Evolutionary conservation across 2,797 vertebrate genomes (phyloP), one percentile per base, ranked within the genome.

Genomic region (Chrysolophus pictus): DNA sequence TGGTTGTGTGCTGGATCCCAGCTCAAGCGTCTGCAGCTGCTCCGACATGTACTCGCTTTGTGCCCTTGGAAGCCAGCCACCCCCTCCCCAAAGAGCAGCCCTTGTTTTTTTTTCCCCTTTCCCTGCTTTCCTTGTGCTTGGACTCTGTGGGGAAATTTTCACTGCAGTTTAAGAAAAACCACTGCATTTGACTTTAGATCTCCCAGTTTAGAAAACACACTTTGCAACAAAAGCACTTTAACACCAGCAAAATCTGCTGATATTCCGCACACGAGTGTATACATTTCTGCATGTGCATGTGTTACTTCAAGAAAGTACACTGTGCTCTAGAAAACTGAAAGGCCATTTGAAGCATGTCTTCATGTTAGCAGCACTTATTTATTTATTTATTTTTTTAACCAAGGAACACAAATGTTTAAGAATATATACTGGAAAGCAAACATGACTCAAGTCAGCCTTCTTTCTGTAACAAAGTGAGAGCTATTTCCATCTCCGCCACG

Each of bases 1-100:
- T 0, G n/a, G 81, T 63, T 87, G 39, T 95, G 51, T 47, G 63
- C 73, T 85, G 72, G 88, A 94, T 85, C 87, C 47, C 84, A 86
- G 76, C 89, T 95, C 87, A 94, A 90, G 91, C 56, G 47, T 60
- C 78, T 94, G 92, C 93, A 96, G 89, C 94, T 94, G 92, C 79
- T 93, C 82, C 44, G 68, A 92, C 95, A 91, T 81, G 93, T 87
- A 95, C 37, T 81, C 84, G 62, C 84, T 91, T 81, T 76, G 78
- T 89, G 70, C 55, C 82, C 59, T 91, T 95, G 88, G 82, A 94
- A 87, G 31, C 31, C 76, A 89, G 88, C 84, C 88, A 95, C 82
- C 31, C 19, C 13, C 44, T 87, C 51, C 51, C 73, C 75, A 78
- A 91, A 89, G 37, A 76, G 29, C 53, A 88, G 44, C 29, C 58